Evolutionary conservation across 2,113 vertebrate genomes (phyloP), one percentile per base, ranked within the genome.

Genomic region (Panthera uncia): DNA sequence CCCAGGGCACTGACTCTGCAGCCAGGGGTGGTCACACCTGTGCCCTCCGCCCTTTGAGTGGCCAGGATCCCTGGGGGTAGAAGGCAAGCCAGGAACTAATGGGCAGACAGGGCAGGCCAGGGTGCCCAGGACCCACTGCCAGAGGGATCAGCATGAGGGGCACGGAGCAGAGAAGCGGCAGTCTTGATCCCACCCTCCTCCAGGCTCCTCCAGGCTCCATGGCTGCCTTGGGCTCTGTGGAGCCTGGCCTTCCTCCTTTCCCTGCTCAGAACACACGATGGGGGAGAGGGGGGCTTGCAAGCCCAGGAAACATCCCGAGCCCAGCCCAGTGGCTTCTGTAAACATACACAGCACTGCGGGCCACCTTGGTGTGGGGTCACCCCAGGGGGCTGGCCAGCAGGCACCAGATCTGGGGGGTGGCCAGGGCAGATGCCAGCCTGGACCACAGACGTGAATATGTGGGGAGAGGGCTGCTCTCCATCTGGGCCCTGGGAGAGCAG

Each of bases 331-430:
- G 94, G 97, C 89, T 93, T 95, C 97, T 98, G 98, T 98, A 98
- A 98, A 98, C 98, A 96, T 31, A 81, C 55, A 79, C 86, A 61
- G 86, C 89, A 76, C 94, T 95, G 98, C 1, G 9, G 92, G 92
- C 61, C 92, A 48, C 88, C 88, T 13, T 6, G n/a, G 73, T 1
- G 15, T 41, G 74, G 38, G 45, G 36, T 48, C 48, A n/a, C 63
- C 96, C 93, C 82, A 61, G 71, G 94, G 83, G 89, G 92, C 95
- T 83, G 97, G 98, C 94, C 96, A 92, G 97, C 97, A 98, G 97
- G 97, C 95, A 97, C 97, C 95, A 85, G 91, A 94, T 94, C 95
- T 85, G 38, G 81, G 71, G 90, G 68, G 89, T 41, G 88, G 87
- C 80, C 92, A 94, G 95, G 95, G 71, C 80, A 48, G 89, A 80